Conservation (phyloP, 2,797 vertebrate species). For the Mus spretus region DNA sequence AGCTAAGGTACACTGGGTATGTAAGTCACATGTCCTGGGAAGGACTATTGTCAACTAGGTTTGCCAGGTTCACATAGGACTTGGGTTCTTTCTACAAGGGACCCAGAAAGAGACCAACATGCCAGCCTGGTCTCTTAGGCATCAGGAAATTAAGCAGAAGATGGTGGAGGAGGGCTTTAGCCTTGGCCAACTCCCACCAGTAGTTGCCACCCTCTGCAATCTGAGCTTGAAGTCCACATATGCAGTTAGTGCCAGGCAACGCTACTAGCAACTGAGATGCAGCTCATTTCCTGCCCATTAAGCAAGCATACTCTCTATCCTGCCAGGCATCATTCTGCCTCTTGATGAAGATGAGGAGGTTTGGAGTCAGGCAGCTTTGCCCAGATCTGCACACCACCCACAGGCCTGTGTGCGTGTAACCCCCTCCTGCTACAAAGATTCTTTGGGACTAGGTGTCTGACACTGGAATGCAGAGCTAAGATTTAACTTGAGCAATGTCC, state of each 20-base stretch:
- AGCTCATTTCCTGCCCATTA: background rate
- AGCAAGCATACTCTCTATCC: background rate
- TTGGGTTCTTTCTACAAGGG: background rate
- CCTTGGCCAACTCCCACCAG: no score
- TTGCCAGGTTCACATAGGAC: background rate
- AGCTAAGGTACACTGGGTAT: background rate
- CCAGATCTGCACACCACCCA: no score
- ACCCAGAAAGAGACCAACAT: background rate
- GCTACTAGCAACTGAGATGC: accelerated
- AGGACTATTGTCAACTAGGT: no score
- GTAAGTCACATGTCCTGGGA: background rate
- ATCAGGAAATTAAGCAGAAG: background rate
- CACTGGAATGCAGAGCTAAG: background rate
- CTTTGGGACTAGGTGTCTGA: background rate
- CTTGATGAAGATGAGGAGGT: no score
- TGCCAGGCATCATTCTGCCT: no score
- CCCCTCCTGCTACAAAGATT: no score
- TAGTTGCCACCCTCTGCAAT: background rate
- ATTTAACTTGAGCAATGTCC: background rate
- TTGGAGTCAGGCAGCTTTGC: background rate
- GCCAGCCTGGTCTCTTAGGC: no score
- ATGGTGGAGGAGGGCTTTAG: background rate
- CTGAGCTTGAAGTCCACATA: background rate
- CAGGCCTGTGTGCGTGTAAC: background rate
- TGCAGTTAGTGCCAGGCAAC: background rate